Base-by-base conservation (phyloP, 2,888 invertebrate species). In the Trissolcus brochymenae region DNA sequence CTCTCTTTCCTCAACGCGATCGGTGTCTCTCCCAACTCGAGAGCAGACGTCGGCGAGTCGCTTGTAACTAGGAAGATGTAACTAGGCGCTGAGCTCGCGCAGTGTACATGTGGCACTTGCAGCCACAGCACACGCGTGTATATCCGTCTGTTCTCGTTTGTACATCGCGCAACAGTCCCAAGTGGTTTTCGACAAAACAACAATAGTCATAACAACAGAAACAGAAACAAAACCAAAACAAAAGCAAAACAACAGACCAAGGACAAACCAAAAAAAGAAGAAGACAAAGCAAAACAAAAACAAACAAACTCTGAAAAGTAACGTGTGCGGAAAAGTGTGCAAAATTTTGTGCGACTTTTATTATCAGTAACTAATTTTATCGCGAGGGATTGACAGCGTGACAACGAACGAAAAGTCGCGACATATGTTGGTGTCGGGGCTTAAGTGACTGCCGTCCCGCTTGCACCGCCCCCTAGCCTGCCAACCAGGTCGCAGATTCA, bases 91-190 rank as follows among this genome's bases (percentile, higher is more conserved):
- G 14, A 81, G 80, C 82, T 81, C 84, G 85, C 84, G 54, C 84
- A 80, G 83, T 84, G 86, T 86, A 86, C 86, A 86, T 87, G 87
- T 86, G 87, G 87, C 86, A 86, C 85, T 86, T 84, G 83, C 9
- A 85, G 84, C 85, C 84, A 84, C 85, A 84, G 84, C 84, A 83
- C 84, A 81, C 84, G 81, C 84, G 80, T 83, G 81, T 82, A 40
- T 53, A 51, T 66, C 59, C 64, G 54, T 43, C 17, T 51, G 35
- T 35, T 35, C 35, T 11, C 35, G 9, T 35, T 35, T 35, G 9
- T 35, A 35, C 7, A 11, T 35, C 35, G 35, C 2, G 35, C 2
- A 35, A 35, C 35, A 35, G 9, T 35, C 35, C 35, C 35, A 35
- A 35, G 35, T 11, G n/a, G 43, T 43, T 43, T n/a, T 43, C 13